phyloP scores from a whole-genome alignment of 2,888 invertebrate species.

The Hydrotaea cyrtoneurina region DNA sequence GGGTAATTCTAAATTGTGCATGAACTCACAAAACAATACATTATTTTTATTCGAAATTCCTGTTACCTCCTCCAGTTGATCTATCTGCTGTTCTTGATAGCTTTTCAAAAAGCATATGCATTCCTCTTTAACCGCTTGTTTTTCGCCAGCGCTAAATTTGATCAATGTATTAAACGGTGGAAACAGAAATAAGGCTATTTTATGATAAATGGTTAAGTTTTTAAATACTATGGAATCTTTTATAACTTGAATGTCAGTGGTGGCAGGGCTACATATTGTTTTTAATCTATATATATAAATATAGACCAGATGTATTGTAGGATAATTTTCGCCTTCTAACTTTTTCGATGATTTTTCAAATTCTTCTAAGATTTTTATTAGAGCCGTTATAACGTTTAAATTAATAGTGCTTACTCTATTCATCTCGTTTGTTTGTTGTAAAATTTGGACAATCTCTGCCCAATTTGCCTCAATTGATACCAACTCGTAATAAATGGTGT shows the following conservation, averaged over 20 bases:
- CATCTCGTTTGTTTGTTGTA: conserved; percentile 48
- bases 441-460: conserved; percentile 44
- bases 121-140: conserved; percentile 47
- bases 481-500: conserved; percentile 45
- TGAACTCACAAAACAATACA: conserved; percentile 53
- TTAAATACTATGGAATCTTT: conserved; percentile 42
- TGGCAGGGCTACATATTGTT: conserved; percentile 36
- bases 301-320: conserved; percentile 58
- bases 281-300: conserved; percentile 50
- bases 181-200: conserved; percentile 66
- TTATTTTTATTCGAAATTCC: conserved; percentile 19
- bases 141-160: conserved; percentile 46
- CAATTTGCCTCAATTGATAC: conserved; percentile 53
- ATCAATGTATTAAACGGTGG: conserved; percentile 62
- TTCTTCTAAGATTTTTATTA: conserved; percentile 48
- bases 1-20: conserved; percentile 33
- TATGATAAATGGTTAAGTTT: conserved; percentile 54
- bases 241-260: conserved; percentile 44
- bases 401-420: conserved; percentile 49
- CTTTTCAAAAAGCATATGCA: conserved; percentile 49
- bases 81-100: conserved; percentile 1
- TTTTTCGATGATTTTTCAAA: conserved; percentile 53
- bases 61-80: conserved; percentile 38
- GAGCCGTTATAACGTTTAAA: conserved; percentile 41
- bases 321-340: conserved; percentile 45